These are phyloP conservation scores for Dastarcus helophoroides DNA, from an alignment of 2,888 invertebrate genomes.

Conservation along the genomic window DNA sequence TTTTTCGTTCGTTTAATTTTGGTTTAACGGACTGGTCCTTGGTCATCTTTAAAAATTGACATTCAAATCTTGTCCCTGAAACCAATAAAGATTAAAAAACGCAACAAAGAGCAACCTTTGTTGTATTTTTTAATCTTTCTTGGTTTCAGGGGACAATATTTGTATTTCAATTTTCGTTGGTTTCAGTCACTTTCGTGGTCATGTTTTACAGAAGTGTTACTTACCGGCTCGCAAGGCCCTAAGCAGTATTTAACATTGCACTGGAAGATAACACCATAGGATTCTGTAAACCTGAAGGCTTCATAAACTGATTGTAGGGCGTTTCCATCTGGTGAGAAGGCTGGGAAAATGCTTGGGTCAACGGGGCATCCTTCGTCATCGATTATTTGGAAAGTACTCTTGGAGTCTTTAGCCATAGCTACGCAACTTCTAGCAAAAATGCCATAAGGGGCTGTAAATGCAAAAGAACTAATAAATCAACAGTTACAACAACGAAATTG, in stretches of 20 bases:
- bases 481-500: background rate
- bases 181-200: no score
- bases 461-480: conserved; percentile 19
- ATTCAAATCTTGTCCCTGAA: no score
- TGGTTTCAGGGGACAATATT: no score
- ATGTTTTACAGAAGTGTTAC: no score
- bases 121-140: no score
- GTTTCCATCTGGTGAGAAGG: conserved; percentile 82
- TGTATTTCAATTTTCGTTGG: no score
- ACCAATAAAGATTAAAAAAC: no score
- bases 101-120: no score
- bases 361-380: conserved; percentile 92
- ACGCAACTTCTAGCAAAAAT: conserved; percentile 93
- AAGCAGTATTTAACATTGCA: conserved; percentile 94
- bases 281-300: conserved; percentile 91
- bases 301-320: conserved; percentile 86
- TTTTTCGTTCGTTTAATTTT: no score
- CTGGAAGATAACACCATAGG: conserved; percentile 93
- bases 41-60: no score
- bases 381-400: conserved; percentile 92
- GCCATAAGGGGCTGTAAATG: conserved; percentile 85
- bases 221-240: conserved; percentile 86
- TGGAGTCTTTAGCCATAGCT: conserved; percentile 93
- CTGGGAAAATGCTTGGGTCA: conserved; percentile 88
- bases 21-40: no score